These are phyloP conservation scores for Leucania comma DNA, from an alignment of 2,888 invertebrate genomes.

Conservation along the genomic window DNA sequence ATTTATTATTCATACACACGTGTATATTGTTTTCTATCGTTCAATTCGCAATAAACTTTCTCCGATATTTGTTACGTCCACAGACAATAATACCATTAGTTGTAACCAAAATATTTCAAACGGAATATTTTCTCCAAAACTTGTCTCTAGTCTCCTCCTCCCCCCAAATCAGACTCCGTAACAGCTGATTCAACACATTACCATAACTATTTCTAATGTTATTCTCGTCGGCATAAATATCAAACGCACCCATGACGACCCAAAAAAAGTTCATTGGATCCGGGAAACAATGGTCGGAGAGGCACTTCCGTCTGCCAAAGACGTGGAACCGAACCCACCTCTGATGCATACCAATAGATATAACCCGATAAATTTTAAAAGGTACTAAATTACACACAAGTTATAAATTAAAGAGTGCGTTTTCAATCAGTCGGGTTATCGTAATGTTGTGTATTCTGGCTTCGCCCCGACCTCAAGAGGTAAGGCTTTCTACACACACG, in stretches of 20 bases:
- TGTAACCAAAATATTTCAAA: conserved; percentile 40
- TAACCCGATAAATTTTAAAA: conserved; percentile 68
- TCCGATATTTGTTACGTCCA: conserved; percentile 33
- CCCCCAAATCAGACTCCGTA: conserved; percentile 37
- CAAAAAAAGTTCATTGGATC: conserved; percentile 85
- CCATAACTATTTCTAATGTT: conserved; percentile 58
- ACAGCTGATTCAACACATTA: conserved; percentile 65
- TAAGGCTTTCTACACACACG: conserved; percentile 71
- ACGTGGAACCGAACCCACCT: conserved; percentile 73
- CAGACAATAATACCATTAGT: conserved; percentile 21
- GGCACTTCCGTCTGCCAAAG: conserved; percentile 81
- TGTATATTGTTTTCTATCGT: neutral
- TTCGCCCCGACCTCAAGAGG: conserved; percentile 60
- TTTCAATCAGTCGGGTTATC: conserved; percentile 48
- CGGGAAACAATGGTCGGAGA: conserved; percentile 80
- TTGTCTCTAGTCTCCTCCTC: conserved; percentile 4
- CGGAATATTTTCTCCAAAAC: conserved; percentile 38
- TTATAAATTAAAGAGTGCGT: conserved; percentile 33
- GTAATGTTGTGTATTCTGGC: conserved; percentile 64
- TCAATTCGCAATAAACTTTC: conserved; percentile 48
- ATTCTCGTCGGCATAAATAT: conserved; percentile 55
- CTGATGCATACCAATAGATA: conserved; percentile 79
- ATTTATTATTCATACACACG: conserved; percentile 6
- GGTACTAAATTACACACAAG: conserved; percentile 22
- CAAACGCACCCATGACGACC: conserved; percentile 72